Evolutionary conservation across 2,113 vertebrate genomes (phyloP).

Genomic region (Cyanistes caeruleus): DNA sequence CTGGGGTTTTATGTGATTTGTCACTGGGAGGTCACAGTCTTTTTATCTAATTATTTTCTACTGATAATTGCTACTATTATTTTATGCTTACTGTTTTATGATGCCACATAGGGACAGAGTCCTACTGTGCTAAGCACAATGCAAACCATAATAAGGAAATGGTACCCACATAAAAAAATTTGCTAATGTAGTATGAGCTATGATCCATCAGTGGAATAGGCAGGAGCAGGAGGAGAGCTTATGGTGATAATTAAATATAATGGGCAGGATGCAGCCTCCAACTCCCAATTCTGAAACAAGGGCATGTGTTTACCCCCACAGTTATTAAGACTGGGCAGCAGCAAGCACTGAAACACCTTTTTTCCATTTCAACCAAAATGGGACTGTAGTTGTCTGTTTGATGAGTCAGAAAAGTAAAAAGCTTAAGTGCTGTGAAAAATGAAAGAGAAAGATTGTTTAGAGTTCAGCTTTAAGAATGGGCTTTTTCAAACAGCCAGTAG

Average conservation of each 20-base stretch:
- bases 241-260: background rate
- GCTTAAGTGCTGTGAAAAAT: background rate
- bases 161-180: background rate
- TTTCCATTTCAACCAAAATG: background rate
- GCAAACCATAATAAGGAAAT: background rate
- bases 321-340: background rate
- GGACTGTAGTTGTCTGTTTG: background rate
- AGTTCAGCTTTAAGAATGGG: background rate
- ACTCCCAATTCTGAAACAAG: background rate
- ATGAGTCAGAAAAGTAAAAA: background rate
- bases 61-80: conserved; percentile 51
- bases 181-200: background rate
- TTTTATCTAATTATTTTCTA: conserved; percentile 47
- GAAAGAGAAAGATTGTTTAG: background rate
- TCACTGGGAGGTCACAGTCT: conserved; percentile 36
- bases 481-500: background rate
- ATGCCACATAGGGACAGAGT: background rate
- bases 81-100: conserved; percentile 38
- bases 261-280: background rate
- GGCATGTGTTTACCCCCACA: background rate
- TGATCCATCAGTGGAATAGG: background rate
- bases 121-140: background rate
- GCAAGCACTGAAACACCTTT: background rate
- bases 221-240: conserved; percentile 8
- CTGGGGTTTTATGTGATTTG: background rate